These are phyloP conservation scores for Sesamia nonagrioides DNA, from an alignment of 1,140 invertebrate species.

Conservation along the genomic window DNA sequence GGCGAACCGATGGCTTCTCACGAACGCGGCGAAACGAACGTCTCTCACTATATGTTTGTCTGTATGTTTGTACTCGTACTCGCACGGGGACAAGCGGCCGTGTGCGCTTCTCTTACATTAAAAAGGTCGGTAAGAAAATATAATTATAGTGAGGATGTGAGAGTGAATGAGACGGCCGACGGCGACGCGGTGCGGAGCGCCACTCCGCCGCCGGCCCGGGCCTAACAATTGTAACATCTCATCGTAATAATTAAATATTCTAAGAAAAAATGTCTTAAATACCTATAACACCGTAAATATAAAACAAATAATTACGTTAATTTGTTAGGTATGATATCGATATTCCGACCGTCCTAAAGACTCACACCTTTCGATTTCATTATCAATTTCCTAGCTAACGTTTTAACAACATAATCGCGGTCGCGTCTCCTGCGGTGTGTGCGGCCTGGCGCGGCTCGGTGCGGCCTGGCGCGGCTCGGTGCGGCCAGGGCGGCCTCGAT, in stretches of 20 bases:
- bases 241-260: constrained; percentile 87
- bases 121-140: constrained; percentile 87
- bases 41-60: constrained; percentile 81
- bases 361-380: constrained; percentile 86
- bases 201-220: constrained; percentile 78
- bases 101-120: constrained; percentile 86
- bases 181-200: constrained; percentile 71
- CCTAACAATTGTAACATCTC: constrained; percentile 86
- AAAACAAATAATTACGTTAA: constrained; percentile 88
- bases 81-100: constrained; percentile 85
- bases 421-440: constrained; percentile 80
- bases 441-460: constrained; percentile 63
- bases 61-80: constrained; percentile 83
- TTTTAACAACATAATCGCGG: constrained; percentile 86
- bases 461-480: constrained; percentile 55
- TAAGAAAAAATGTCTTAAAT: constrained; percentile 87
- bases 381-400: constrained; percentile 87
- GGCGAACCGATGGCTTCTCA: constrained; percentile 87
- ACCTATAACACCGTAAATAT: constrained; percentile 88
- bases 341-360: constrained; percentile 84
- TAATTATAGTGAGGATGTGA: constrained; percentile 87
- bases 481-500: constrained; percentile 49
- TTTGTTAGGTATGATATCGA: constrained; percentile 87
- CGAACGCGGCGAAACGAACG: constrained; percentile 83
- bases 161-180: constrained; percentile 82